Base-by-base conservation (phyloP, 2,113 vertebrate genomes). In the Oxyruncus cristatus region DNA sequence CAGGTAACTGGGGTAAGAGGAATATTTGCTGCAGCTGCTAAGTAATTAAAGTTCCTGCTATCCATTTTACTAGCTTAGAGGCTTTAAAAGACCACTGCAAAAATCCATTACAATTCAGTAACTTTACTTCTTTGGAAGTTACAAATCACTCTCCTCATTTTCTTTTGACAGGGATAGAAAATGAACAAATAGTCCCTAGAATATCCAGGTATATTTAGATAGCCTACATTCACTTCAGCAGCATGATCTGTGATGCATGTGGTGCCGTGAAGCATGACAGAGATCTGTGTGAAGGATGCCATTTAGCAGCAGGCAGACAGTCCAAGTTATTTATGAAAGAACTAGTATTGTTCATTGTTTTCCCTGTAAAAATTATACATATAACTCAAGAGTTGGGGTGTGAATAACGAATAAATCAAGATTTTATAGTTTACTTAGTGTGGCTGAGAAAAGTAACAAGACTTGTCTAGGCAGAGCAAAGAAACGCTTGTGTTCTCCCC, bases 261-360 rank as follows among this genome's bases (percentile, higher is more conserved):
- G 53, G 55, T 67, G 50, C 42, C 7, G 12, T 5, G 27, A 23
- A 88, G 63, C 78, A 32, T 9, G 49, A 79, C 78, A 65, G 49
- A 73, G 70, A 78, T 73, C 71, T 35, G 41, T 42, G 33, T 42
- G 74, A 94, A 79, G 39, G 55, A 85, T 53, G 50, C 39, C 67
- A 47, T 70, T 85, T 73, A 88, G 47, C 46, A 88, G 86, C 44
- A 79, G 74, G 39, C 27, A 90, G 58, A 24, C 28, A 56, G 52
- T 49, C 62, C 58, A 42, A 58, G 81, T 76, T 89, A 95, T 94
- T 93, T 93, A 70, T 61, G 49, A 32, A 89, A 73, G 53, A 93
- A 70, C 39, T 44, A 61, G 61, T 22, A 63, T 53, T 82, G 61
- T 85, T 93, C 66, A 83, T 86, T 67, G 49, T 87, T 93, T 91